Conservation (phyloP, 2,113 vertebrate species). For the Elgaria multicarinata region DNA sequence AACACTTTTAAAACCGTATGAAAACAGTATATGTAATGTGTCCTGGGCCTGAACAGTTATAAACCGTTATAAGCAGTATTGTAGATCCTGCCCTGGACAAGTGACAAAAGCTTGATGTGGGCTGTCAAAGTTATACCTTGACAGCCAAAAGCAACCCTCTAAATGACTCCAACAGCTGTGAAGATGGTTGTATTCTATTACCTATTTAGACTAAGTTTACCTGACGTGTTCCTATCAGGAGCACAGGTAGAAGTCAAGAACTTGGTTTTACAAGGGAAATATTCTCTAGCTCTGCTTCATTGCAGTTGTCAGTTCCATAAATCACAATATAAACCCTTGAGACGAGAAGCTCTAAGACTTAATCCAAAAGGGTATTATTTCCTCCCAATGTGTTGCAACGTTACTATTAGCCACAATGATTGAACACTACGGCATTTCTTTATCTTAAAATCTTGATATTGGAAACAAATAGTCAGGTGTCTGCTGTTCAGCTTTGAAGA, state of each 20-base stretch:
- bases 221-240: background rate
- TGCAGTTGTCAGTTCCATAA: conserved; percentile 5
- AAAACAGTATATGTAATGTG: too few species aligned
- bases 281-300: background rate
- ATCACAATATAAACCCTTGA: conserved; percentile 16
- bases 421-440: background rate
- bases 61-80: too few species aligned
- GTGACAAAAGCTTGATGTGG: background rate
- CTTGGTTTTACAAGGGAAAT: background rate
- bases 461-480: background rate
- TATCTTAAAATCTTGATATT: background rate
- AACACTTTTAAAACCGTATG: too few species aligned
- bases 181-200: background rate
- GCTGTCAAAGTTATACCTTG: background rate
- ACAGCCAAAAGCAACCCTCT: background rate
- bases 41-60: too few species aligned
- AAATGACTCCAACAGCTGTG: background rate
- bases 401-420: background rate
- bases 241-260: background rate
- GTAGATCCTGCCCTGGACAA: too few species aligned
- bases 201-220: background rate
- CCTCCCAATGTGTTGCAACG: background rate
- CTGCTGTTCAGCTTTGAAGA: background rate
- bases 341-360: background rate
- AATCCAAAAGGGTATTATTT: background rate